Base-by-base conservation (phyloP, 2,113 vertebrate genomes). In the Rhineura floridana region DNA sequence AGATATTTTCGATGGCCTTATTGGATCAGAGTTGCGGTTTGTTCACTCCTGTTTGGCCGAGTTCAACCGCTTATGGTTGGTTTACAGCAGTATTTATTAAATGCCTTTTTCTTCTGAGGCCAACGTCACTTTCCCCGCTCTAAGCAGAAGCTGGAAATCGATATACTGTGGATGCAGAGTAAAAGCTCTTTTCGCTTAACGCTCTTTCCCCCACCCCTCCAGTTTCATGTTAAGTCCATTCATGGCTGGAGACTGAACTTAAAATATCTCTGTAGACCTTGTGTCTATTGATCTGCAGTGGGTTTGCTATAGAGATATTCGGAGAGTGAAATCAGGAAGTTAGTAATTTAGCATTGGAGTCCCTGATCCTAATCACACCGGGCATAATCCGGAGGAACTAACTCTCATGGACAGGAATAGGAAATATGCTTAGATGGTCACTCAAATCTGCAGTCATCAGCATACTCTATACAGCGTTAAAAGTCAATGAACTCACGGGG, bases 1-100 rank as follows among this genome's bases (percentile, higher is more conserved):
- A 94, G 92, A 92, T 87, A 87, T 91, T 93, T 93, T 84, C 94
- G 93, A 90, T 73, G 67, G 82, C 90, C 89, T 94, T 95, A 92
- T 93, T 95, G 91, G 91, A 93, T 90, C 87, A 93, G 92, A 94
- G 90, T 90, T 84, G 72, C 55, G 87, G 91, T 92, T 93, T 92
- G 84, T 82, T 84, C 92, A 90, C 78, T 78, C 90, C 89, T 72
- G 84, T 90, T 94, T 88, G 85, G 91, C 90, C 36, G 4, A 79
- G 79, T 52, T 94, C 91, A 85, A 81, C 88, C 88, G 70, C n/a
- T 2, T 50, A 50, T 10, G 52, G 84, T 90, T 81, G 78, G 62
- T 75, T 86, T 67, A 81, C n/a, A 46, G 72, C 78, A 67, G 33
- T 82, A 44, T 55, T 82, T 86, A 55, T 76, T 86, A 75, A 65